Conservation (phyloP, 2,113 vertebrate genomes). For the Cariama cristata region DNA sequence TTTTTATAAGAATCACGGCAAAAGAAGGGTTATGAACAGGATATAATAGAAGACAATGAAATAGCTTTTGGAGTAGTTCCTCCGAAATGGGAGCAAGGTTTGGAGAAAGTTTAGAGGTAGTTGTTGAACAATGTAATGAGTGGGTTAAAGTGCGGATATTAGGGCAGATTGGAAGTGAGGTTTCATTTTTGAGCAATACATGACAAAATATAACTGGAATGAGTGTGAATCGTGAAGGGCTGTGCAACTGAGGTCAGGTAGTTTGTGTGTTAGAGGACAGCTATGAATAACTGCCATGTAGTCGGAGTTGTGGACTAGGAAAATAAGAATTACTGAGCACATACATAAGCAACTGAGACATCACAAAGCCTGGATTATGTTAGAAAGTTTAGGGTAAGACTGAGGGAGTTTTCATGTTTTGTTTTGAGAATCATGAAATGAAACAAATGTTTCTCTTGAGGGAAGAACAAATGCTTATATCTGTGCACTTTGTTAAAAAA, state of each 20-base stretch:
- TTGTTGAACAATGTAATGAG: not conserved
- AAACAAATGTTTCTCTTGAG: not conserved
- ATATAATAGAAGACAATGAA: not conserved
- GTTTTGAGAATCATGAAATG: not conserved
- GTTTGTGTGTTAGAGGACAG: not conserved
- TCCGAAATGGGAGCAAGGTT: not conserved
- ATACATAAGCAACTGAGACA: not conserved
- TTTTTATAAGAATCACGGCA: not conserved
- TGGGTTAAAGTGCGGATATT: not conserved
- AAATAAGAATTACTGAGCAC: not conserved
- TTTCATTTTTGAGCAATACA: not conserved
- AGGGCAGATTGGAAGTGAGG: not conserved
- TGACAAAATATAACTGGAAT: not conserved
- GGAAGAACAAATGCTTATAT: not conserved
- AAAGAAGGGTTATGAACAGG: rapidly evolving
- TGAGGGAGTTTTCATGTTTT: not conserved
- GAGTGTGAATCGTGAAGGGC: not conserved
- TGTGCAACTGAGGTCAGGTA: not conserved
- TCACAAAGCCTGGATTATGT: not conserved
- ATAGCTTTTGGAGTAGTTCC: not conserved
- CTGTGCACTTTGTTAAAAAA: not conserved
- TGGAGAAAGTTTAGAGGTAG: not conserved
- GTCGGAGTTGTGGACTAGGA: not conserved
- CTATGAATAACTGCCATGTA: not conserved
- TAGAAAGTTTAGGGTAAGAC: not conserved